Conservation (phyloP, 2,888 invertebrate species). For the Epirrhoe tristata region DNA sequence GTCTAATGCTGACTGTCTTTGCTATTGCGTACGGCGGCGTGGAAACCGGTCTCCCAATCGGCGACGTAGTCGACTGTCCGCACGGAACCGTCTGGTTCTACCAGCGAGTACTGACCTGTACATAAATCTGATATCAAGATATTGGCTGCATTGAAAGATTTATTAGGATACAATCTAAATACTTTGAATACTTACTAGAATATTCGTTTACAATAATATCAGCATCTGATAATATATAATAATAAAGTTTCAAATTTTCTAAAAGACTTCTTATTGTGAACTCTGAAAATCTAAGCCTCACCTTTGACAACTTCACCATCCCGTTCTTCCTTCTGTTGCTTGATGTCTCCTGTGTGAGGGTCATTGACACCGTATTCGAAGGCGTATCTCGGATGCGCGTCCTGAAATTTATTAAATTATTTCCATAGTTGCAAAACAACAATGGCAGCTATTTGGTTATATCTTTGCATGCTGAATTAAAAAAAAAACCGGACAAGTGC, state of each 20-base stretch:
- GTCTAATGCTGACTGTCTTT: constrained; percentile 80
- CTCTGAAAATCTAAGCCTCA: no score
- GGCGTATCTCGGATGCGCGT: constrained; percentile 88
- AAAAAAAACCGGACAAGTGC: no score
- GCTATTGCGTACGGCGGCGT: constrained; percentile 89
- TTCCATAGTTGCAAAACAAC: background rate
- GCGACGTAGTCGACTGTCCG: constrained; percentile 91
- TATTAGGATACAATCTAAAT: background rate
- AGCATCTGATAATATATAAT: background rate
- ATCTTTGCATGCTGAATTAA: no score
- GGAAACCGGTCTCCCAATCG: constrained; percentile 92
- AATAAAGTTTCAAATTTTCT: no score
- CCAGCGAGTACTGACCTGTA: constrained; percentile 87
- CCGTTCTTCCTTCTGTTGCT: constrained; percentile 89
- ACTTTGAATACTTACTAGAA: background rate
- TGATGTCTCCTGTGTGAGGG: constrained; percentile 90
- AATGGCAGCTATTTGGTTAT: no score
- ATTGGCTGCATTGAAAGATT: constrained; percentile 3
- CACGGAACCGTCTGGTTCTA: constrained; percentile 91
- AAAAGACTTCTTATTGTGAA: no score
- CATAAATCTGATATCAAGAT: constrained; percentile 40
- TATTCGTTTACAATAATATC: background rate
- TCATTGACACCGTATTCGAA: constrained; percentile 91
- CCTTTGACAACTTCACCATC: constrained; percentile 91
- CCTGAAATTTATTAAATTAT: constrained; percentile 68